These are phyloP conservation scores for Megaceryle alcyon DNA, from an alignment of 2,797 vertebrate genomes.

Conservation along the genomic window DNA sequence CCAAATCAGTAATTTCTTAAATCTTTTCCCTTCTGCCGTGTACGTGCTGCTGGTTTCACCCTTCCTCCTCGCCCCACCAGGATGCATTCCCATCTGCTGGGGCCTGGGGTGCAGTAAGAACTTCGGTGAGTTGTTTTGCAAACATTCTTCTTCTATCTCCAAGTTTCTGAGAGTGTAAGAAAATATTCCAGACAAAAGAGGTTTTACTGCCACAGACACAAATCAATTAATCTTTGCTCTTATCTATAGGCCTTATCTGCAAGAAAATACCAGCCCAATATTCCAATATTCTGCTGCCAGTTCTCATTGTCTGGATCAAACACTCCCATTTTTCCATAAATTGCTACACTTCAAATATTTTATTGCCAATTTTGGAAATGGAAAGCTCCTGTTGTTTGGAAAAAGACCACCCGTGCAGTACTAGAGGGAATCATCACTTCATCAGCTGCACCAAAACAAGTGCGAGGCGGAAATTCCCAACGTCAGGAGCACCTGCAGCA, in stretches of 20 bases:
- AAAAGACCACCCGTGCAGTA: background rate
- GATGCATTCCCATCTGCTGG: background rate
- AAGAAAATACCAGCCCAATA: background rate
- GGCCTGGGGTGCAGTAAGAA: background rate
- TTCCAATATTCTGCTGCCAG: background rate
- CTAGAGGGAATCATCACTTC: background rate
- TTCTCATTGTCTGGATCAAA: background rate
- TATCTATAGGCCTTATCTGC: background rate
- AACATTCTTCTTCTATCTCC: background rate
- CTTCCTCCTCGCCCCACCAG: background rate
- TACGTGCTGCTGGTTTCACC: background rate
- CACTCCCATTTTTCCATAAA: background rate
- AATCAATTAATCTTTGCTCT: conserved; percentile 1
- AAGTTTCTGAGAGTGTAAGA: background rate
- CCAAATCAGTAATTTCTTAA: background rate
- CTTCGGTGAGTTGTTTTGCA: background rate
- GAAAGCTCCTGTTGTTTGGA: background rate
- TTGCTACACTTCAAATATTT: background rate
- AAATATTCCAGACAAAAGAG: background rate
- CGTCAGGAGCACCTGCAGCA: background rate
- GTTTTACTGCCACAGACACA: background rate
- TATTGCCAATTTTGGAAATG: background rate
- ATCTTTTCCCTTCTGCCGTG: background rate
- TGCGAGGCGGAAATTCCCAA: background rate
- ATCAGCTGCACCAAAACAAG: background rate